Evolutionary conservation across 2,888 invertebrate species (phyloP).

Genomic region (Phlogophora meticulosa): DNA sequence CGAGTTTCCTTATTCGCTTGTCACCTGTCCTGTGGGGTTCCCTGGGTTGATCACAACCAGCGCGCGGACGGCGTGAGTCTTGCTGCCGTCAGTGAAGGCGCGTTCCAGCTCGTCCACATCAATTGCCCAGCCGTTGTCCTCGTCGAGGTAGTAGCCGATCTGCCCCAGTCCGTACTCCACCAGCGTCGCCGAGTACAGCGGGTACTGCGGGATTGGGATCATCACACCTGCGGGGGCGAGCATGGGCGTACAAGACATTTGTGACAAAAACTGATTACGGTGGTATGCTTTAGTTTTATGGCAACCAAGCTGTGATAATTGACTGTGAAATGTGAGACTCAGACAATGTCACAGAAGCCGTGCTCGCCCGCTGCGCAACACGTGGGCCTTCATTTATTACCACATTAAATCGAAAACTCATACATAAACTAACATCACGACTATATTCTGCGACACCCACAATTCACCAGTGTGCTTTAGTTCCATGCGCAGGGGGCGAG

Average conservation of each 20-base stretch:
- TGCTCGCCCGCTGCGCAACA: constrained; percentile 88
- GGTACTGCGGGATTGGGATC: constrained; percentile 99
- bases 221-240: constrained; percentile 96
- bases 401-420: background rate
- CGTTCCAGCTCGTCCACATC: constrained; percentile 95
- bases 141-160: constrained; percentile 98
- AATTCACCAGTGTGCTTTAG: background rate
- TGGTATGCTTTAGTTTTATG: too few relatives aligned
- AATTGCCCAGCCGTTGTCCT: constrained; percentile 96
- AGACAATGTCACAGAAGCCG: too few relatives aligned
- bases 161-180: constrained; percentile 97
- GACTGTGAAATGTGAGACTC: too few relatives aligned
- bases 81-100: constrained; percentile 92
- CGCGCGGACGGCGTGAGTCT: constrained; percentile 93
- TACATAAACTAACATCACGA: background rate
- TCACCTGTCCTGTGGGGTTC: constrained; percentile 98
- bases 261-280: too few relatives aligned
- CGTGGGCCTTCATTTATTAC: background rate
- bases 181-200: constrained; percentile 98
- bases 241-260: too few relatives aligned
- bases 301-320: too few relatives aligned
- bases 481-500: too few relatives aligned
- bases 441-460: background rate
- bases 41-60: constrained; percentile 99
- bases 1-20: too few relatives aligned